A percentile compares a stretch with the other conserved stretches of the same genome.
phyloP scores from a whole-genome alignment of 1,140 invertebrate genomes.

The Holotrichia oblita region DNA sequence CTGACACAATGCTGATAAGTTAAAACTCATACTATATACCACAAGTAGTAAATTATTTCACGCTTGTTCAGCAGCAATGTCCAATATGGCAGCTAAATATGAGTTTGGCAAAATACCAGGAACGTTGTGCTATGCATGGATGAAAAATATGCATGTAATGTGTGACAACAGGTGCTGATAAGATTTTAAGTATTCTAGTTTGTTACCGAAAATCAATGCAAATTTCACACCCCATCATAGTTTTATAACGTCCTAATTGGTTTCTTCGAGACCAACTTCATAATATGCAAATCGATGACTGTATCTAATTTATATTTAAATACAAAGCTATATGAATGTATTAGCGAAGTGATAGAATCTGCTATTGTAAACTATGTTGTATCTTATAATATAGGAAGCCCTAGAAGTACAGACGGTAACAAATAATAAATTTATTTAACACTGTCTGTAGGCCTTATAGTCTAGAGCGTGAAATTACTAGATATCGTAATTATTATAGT shows the following conservation, averaged over 20 bases:
- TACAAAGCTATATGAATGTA: too few species aligned
- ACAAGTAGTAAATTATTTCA: neutral
- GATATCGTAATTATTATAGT: too few species aligned
- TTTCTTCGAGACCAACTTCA: neutral
- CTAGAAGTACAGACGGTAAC: too few species aligned
- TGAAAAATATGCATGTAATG: conserved; percentile 28
- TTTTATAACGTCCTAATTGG: neutral
- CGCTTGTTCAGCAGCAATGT: neutral
- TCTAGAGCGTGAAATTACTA: too few species aligned
- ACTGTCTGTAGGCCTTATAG: too few species aligned
- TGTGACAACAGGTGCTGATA: neutral
- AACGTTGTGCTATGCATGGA: neutral
- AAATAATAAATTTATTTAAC: too few species aligned
- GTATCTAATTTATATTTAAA: too few species aligned
- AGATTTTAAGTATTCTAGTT: neutral
- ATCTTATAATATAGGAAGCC: too few species aligned
- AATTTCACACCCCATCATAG: neutral
- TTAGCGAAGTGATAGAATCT: too few species aligned
- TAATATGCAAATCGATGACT: too few species aligned
- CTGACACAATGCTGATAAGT: neutral
- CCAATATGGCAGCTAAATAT: neutral
- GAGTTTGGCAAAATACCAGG: conserved; percentile 20
- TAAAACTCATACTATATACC: neutral
- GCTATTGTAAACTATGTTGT: too few species aligned
- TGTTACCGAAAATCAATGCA: neutral